These are phyloP conservation scores for Philaenus spumarius DNA, from an alignment of 1,140 invertebrate species.

Conservation along the genomic window DNA sequence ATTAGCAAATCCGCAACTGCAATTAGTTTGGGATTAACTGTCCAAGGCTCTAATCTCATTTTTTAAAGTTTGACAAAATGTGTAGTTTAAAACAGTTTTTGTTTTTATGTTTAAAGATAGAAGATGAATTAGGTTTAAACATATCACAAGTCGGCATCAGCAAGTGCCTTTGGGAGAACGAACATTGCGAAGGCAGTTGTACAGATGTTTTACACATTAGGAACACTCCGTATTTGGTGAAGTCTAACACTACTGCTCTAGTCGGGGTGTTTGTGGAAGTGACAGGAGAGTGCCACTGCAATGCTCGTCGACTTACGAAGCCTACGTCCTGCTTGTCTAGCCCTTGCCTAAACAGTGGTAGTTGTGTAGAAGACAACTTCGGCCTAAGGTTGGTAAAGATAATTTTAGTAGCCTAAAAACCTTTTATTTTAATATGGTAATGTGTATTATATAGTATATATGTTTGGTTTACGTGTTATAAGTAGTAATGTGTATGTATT, in stretches of 20 bases:
- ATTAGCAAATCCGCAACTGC: too few relatives aligned
- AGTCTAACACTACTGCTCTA: slow-evolving; percentile 91
- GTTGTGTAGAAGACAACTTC: slow-evolving; percentile 82
- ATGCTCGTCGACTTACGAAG: slow-evolving; percentile 82
- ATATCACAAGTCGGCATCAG: slow-evolving; percentile 98
- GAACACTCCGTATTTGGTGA: slow-evolving; percentile 86
- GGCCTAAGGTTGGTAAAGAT: slow-evolving; percentile 68
- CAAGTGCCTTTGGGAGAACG: slow-evolving; percentile 91
- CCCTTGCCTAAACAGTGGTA: slow-evolving; percentile 91
- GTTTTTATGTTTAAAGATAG: slow-evolving; percentile 54
- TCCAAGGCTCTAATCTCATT: too few relatives aligned
- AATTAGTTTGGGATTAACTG: too few relatives aligned
- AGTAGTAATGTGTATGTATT: background rate
- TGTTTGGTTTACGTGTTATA: background rate
- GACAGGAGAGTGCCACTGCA: slow-evolving; percentile 84
- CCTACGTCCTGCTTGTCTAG: slow-evolving; percentile 83
- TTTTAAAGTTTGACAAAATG: too few relatives aligned
- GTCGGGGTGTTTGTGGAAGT: slow-evolving; percentile 88
- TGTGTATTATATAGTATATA: slow-evolving; percentile 35
- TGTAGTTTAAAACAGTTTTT: too few relatives aligned
- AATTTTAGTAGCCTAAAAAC: slow-evolving; percentile 49
- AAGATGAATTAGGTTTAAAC: slow-evolving; percentile 85
- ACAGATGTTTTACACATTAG: slow-evolving; percentile 86
- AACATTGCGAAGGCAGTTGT: slow-evolving; percentile 92
- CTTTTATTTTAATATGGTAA: slow-evolving; percentile 51